Conservation (phyloP, 1,140 invertebrate genomes). For the Physella acuta region DNA sequence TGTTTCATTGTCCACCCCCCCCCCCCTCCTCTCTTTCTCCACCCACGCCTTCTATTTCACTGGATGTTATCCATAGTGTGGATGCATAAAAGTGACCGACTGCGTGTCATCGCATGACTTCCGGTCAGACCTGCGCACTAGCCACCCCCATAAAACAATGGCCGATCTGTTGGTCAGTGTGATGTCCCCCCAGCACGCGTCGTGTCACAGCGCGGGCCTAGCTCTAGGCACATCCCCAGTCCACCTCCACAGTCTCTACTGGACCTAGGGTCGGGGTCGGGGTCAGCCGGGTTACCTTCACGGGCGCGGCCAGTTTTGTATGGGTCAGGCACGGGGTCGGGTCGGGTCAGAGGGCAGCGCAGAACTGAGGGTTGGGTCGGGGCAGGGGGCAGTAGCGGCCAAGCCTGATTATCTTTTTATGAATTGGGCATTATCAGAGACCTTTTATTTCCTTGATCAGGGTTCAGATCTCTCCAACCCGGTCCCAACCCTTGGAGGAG, state of each 20-base stretch:
- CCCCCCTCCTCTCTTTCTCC: no score
- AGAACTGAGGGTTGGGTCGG: constrained; percentile 26
- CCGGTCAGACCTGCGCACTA: not conserved
- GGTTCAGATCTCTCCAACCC: constrained; percentile 6
- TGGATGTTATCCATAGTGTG: no score
- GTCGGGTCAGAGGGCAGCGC: constrained; percentile 28
- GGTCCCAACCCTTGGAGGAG: not conserved
- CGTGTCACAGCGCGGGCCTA: not conserved
- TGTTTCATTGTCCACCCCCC: no score
- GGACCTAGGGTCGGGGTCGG: not conserved
- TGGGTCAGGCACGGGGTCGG: constrained; percentile 28
- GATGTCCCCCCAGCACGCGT: not conserved
- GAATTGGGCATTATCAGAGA: constrained; percentile 26
- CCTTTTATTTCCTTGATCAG: constrained; percentile 29
- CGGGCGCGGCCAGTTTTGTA: constrained; percentile 25
- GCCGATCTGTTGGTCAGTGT: not conserved
- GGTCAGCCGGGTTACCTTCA: not conserved
- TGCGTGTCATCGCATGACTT: no score
- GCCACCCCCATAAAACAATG: constrained; percentile 1
- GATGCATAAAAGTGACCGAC: no score
- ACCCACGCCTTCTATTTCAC: no score
- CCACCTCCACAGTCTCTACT: not conserved
- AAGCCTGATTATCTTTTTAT: constrained; percentile 33
- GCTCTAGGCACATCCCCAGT: not conserved
- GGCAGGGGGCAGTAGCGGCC: constrained; percentile 13